phyloP scores from a whole-genome alignment of 2,797 vertebrate species.

The Uromys caudimaculatus region DNA sequence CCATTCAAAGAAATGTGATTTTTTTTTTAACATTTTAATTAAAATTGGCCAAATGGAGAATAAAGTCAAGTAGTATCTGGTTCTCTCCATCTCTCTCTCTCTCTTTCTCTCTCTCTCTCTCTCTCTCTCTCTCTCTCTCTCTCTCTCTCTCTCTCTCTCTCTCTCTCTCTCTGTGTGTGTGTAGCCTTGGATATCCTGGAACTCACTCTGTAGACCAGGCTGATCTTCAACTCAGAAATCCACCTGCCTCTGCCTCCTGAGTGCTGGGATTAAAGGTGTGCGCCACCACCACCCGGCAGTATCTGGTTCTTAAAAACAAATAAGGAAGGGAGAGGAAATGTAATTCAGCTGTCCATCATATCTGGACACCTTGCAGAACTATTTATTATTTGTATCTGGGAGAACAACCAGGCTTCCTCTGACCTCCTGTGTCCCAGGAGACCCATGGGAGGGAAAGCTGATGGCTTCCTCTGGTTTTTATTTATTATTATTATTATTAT shows the following conservation, averaged over 20 bases:
- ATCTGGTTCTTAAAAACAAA: not conserved
- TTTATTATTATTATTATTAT: too few relatives aligned
- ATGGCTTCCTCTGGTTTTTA: not conserved
- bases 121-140: too few relatives aligned
- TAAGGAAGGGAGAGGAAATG: not conserved
- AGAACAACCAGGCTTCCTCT: not conserved
- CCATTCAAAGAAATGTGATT: conserved; percentile 10
- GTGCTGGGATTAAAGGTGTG: too few relatives aligned
- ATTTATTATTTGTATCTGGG: not conserved
- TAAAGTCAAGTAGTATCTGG: not conserved
- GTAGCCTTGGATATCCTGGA: too few relatives aligned
- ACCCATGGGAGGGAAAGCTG: not conserved
- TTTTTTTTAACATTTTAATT: not conserved
- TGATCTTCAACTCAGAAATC: too few relatives aligned
- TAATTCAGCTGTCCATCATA: not conserved
- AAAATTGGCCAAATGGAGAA: conserved; percentile 41
- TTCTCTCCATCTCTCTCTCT: too few relatives aligned
- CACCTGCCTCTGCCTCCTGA: too few relatives aligned
- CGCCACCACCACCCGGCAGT: too few relatives aligned
- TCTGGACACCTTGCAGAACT: not conserved
- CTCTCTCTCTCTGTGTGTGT: too few relatives aligned
- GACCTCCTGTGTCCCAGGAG: not conserved
- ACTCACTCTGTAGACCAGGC: too few relatives aligned
- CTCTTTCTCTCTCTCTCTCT: too few relatives aligned
- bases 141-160: too few relatives aligned